Evolutionary conservation across 1,140 invertebrate species (phyloP).

Genomic region (Conopomorpha cramerella): DNA sequence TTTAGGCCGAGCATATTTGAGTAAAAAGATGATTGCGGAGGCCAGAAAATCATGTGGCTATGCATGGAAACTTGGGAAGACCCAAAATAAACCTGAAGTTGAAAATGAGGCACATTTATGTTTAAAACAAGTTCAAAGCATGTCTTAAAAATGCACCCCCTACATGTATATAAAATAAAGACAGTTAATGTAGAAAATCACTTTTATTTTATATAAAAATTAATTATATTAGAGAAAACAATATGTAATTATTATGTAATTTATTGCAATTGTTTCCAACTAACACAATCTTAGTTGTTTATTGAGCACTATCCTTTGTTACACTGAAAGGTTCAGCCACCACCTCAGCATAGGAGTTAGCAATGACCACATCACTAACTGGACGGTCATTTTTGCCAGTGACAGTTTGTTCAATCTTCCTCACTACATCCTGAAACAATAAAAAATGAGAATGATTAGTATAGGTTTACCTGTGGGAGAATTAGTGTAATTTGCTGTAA

Average conservation of each 20-base stretch:
- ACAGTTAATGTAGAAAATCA: slow-evolving; percentile 3
- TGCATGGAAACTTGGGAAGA: slow-evolving; percentile 72
- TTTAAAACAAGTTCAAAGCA: slow-evolving; percentile 64
- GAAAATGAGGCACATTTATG: slow-evolving; percentile 72
- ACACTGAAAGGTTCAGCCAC: slow-evolving; percentile 81
- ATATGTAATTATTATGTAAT: background rate
- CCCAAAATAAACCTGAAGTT: slow-evolving; percentile 69
- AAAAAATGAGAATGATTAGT: slow-evolving; percentile 7
- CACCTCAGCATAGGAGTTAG: slow-evolving; percentile 70
- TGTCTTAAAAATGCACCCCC: slow-evolving; percentile 7
- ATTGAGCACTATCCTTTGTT: slow-evolving; percentile 76
- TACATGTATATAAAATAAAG: slow-evolving; percentile 2
- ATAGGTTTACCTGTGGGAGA: too few relatives aligned
- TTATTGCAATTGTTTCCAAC: background rate
- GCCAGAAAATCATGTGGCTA: slow-evolving; percentile 74
- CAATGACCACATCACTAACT: slow-evolving; percentile 78
- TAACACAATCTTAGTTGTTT: slow-evolving; percentile 9
- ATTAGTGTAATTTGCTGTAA: too few relatives aligned
- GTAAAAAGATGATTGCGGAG: slow-evolving; percentile 69
- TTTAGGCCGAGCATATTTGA: slow-evolving; percentile 78
- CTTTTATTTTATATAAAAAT: slow-evolving; percentile 2
- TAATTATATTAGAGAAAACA: slow-evolving; percentile 5
- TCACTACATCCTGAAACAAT: slow-evolving; percentile 76
- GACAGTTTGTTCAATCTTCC: slow-evolving; percentile 78
- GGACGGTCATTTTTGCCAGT: slow-evolving; percentile 82